Base-by-base conservation (phyloP, 2,888 invertebrate species). In the Mimachlamys varia region DNA sequence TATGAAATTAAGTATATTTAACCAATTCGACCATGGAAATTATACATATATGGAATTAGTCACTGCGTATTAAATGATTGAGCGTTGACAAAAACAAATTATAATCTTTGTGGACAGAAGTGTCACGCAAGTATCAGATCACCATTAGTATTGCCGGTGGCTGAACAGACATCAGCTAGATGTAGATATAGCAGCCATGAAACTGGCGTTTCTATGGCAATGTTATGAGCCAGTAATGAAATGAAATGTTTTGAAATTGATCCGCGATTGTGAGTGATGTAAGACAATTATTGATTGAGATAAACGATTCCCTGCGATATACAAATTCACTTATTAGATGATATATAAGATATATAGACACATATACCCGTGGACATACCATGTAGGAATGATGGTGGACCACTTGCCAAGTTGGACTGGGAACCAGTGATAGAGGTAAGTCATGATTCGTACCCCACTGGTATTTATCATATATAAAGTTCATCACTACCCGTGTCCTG, bases 201-300 rank as follows among this genome's bases (percentile, higher is more conserved):
- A 12, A 10, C 33, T 17, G 17, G 58, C 22, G 76, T 76, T 76
- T 33, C 76, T 76, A 76, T 76, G 33, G 76, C 7, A 12, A 76
- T 22, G 33, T 33, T 5, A 0, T 76, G 76, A 2, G 27, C 22
- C 62, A 27, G 62, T 62, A 62, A 76, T 76, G 33, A 1, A 76
- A 76, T 76, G 33, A 76, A 33, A 15, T 76, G 76, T 76, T 76
- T 76, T 76, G 76, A 76, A 76, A 33, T 76, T 76, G 76, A 76
- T 27, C 27, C 33, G 33, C 15, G 4, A 12, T 76, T 76, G 33
- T 7, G 4, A 2, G 33, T 27, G 76, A 76, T 76, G 33, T 76
- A 76, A 27, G 76, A 76, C 27, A 4, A 7, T 2, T 76, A 76
- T 76, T 76, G 76, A 76, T 76, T 76, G 12, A 22, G 22, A n/a